Evolutionary conservation across 2,797 vertebrate species (phyloP).

Genomic region (Amazonetta brasiliensis): DNA sequence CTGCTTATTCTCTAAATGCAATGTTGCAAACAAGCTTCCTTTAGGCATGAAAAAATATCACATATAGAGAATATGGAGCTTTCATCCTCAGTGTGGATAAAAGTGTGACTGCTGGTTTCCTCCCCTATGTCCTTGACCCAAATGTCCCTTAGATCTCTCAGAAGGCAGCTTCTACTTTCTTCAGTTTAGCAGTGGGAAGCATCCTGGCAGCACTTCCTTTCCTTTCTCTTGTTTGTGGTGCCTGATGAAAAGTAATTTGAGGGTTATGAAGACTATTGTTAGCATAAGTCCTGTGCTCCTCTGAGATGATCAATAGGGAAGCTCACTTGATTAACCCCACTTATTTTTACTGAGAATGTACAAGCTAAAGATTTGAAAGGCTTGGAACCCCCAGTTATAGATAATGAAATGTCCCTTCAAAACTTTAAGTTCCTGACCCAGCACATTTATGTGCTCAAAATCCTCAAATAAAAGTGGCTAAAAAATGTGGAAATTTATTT

Average conservation of each 20-base stretch:
- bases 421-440: neutral
- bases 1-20: neutral
- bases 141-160: neutral
- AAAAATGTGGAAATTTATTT: neutral
- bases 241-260: neutral
- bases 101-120: neutral
- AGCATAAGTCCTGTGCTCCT: neutral
- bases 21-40: neutral
- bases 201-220: neutral
- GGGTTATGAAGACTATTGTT: neutral
- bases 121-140: neutral
- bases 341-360: neutral
- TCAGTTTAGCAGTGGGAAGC: neutral
- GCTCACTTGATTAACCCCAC: neutral
- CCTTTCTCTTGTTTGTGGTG: neutral
- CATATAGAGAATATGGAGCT: neutral
- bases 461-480: neutral
- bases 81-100: neutral
- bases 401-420: neutral
- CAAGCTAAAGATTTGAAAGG: neutral
- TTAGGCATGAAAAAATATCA: neutral
- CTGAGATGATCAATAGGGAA: neutral
- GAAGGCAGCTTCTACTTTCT: neutral
- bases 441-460: neutral
- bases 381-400: neutral